Evolutionary conservation across 1,140 invertebrate species (phyloP).

Genomic region (Luehdorfia chinensis): DNA sequence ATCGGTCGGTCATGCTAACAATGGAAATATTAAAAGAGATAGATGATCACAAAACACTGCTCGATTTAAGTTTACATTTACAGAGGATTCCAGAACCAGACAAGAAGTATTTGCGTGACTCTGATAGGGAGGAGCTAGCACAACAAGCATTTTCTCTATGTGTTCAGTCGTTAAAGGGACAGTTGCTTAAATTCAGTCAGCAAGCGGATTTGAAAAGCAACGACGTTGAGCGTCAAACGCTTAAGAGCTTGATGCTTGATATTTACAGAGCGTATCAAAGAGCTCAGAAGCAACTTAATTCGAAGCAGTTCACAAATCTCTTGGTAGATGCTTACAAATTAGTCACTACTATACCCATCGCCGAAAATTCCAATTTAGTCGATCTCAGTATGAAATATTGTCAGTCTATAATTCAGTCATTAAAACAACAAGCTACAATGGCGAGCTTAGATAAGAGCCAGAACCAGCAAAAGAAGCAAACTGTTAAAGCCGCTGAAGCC

Average conservation of each 20-base stretch:
- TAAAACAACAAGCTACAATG: conserved; percentile 55
- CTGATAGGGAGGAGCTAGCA: conserved; percentile 86
- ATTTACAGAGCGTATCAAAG: conserved; percentile 80
- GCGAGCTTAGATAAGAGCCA: conserved; percentile 49
- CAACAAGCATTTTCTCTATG: conserved; percentile 85
- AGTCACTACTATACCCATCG: conserved; percentile 40
- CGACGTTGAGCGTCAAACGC: conserved; percentile 58
- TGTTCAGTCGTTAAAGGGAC: conserved; percentile 79
- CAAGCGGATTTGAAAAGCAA: conserved; percentile 64
- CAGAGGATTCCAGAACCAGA: conserved; percentile 88
- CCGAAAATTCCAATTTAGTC: conserved; percentile 63
- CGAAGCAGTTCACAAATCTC: conserved; percentile 79
- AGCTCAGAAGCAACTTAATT: conserved; percentile 79
- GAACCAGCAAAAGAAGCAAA: conserved; percentile 51
- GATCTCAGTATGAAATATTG: conserved; percentile 70
- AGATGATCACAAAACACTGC: conserved; percentile 88
- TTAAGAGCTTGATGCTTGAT: conserved; percentile 78
- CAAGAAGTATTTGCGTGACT: conserved; percentile 90
- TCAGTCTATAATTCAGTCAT: conserved; percentile 41
- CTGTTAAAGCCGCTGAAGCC: conserved; percentile 36
- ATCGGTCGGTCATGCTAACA: conserved; percentile 87
- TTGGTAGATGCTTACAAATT: conserved; percentile 80
- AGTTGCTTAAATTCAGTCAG: conserved; percentile 65
- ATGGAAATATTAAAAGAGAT: conserved; percentile 88
- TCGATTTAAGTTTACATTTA: conserved; percentile 88